Conservation (phyloP, 2,888 invertebrate species). For the Drosophila neoperkinsi region DNA sequence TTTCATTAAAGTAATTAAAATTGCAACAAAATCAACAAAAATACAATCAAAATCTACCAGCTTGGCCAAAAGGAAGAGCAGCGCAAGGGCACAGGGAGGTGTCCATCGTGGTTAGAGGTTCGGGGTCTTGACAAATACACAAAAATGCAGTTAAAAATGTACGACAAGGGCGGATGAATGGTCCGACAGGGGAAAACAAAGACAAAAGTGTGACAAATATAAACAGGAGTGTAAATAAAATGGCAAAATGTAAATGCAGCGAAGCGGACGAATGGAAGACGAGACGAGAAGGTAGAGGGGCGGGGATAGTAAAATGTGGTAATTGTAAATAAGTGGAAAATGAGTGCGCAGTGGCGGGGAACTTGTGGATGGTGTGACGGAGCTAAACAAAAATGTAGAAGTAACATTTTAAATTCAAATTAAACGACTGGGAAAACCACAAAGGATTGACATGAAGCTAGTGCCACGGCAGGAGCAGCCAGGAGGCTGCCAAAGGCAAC, state of each 20-base stretch:
- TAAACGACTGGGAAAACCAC: constrained; percentile 81
- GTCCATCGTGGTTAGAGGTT: constrained; percentile 41
- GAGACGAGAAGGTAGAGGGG: not conserved
- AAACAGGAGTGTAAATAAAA: constrained; percentile 80
- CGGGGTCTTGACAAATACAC: constrained; percentile 72
- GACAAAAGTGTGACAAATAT: constrained; percentile 80
- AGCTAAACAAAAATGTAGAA: constrained; percentile 51
- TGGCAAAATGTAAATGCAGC: constrained; percentile 58
- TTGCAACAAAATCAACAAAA: constrained; percentile 83
- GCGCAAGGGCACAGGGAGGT: not conserved
- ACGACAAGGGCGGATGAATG: constrained; percentile 11
- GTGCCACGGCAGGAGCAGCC: constrained; percentile 45
- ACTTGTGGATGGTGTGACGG: not conserved
- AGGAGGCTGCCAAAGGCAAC: constrained; percentile 13
- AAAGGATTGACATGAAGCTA: constrained; percentile 81
- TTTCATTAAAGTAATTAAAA: constrained; percentile 85
- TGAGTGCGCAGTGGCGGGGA: constrained; percentile 40
- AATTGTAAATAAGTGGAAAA: constrained; percentile 82
- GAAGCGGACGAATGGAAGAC: not conserved
- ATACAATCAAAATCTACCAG: constrained; percentile 73
- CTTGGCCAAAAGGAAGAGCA: not conserved
- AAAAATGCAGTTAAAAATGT: constrained; percentile 76
- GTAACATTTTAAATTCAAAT: constrained; percentile 81
- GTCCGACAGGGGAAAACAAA: constrained; percentile 40
- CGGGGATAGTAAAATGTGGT: constrained; percentile 77